Evolutionary conservation across 2,797 vertebrate genomes (phyloP), one percentile per base, ranked within the genome.

Genomic region (Varecia variegata): DNA sequence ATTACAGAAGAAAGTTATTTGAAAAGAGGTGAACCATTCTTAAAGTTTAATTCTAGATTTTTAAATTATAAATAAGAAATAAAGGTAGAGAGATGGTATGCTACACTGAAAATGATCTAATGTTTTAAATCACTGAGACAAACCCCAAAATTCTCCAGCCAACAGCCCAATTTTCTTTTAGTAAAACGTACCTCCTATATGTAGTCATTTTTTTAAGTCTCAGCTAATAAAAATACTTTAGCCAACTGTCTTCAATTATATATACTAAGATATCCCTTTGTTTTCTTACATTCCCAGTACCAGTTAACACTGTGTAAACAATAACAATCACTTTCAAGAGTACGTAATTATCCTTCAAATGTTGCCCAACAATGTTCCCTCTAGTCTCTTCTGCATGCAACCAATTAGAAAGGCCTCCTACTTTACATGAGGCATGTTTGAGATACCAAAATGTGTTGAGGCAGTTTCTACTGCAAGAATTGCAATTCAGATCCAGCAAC

Each of bases 401-500:
- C 68, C 65, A 89, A 62, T 7, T 11, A 38, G 45, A 86, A 91
- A 80, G 35, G 30, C 11, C 35, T 71, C 32, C 58, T 79, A 79
- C 54, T 82, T 65, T 62, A 89, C 43, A 80, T 38, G 71, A 58
- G 43, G 21, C 20, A 74, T 47, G 30, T 32, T 76, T 70, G 81
- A 93, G 80, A 97, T 40, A 40, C 85, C 79, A 74, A 45, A 95
- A 87, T 65, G 35, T 68, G 47, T 58, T 90, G 20, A 35, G 10
- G 67, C 52, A 92, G n/a, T 88, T 96, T 96, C 60, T 86, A 60
- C n/a, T 60, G 88, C 18, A 79, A 94, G 45, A 74, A 86, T 2
- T 93, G 45, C 38, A 95, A 91, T 62, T 62, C 43, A 52, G 5
- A 58, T 50, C 20, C 30, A 88, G 25, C 47, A 87, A 56, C 1